These are phyloP conservation scores for Apis dorsata DNA, from an alignment of 1,140 invertebrate genomes.

Conservation along the genomic window DNA sequence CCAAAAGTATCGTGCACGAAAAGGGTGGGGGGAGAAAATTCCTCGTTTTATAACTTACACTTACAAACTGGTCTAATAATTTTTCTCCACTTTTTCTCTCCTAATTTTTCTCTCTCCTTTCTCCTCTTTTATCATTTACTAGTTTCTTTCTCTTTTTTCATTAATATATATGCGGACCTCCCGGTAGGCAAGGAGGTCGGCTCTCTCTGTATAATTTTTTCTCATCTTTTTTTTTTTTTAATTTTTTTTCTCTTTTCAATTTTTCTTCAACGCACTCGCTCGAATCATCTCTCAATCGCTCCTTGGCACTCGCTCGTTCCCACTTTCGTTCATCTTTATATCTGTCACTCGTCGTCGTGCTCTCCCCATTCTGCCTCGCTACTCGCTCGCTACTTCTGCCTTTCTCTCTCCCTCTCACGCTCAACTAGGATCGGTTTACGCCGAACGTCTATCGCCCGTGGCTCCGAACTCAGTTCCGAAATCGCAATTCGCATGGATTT, in stretches of 20 bases:
- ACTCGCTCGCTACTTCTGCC: background rate
- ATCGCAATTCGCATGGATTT: conserved; percentile 71
- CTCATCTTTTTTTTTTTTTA: conserved; percentile 70
- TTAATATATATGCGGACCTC: conserved; percentile 79
- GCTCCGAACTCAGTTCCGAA: conserved; percentile 79
- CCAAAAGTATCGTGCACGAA: conserved; percentile 74
- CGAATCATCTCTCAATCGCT: conserved; percentile 63
- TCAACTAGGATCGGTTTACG: conserved; percentile 80
- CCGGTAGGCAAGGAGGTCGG: conserved; percentile 80
- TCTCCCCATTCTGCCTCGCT: conserved; percentile 27
- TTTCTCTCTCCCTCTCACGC: conserved; percentile 41
- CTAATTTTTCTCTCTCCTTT: conserved; percentile 67
- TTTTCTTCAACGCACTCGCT: conserved; percentile 60
- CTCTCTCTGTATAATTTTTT: conserved; percentile 80
- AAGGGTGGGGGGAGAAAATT: conserved; percentile 63
- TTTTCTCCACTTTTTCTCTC: conserved; percentile 60
- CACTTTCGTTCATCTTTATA: conserved; percentile 34
- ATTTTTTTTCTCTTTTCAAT: conserved; percentile 50
- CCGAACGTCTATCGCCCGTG: conserved; percentile 79
- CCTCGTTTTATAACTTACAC: conserved; percentile 71
- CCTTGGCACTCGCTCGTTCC: conserved; percentile 44
- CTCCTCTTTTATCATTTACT: conserved; percentile 74
- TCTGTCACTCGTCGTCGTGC: conserved; percentile 48
- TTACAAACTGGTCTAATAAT: conserved; percentile 79
- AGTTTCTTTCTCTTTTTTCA: conserved; percentile 74